Conservation (phyloP, 1,140 invertebrate species). For the Drosophila repletoides region DNA sequence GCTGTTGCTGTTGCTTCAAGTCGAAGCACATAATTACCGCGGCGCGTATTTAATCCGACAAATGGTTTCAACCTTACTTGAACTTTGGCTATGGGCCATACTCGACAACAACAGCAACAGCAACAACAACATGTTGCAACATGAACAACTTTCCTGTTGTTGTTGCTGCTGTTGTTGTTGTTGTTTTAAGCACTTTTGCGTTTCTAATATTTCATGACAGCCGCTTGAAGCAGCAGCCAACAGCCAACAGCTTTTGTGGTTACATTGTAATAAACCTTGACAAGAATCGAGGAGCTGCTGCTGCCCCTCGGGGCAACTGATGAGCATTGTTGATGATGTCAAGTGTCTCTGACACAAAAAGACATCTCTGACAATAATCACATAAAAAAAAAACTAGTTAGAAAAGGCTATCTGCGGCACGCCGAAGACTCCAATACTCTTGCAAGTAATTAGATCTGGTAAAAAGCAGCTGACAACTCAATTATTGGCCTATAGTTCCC, state of each 20-base stretch:
- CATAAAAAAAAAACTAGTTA: not conserved
- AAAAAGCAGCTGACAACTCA: too few species aligned
- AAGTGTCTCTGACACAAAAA: slow-evolving; percentile 50
- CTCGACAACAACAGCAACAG: slow-evolving; percentile 33
- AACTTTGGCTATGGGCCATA: slow-evolving; percentile 73
- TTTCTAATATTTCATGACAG: slow-evolving; percentile 77
- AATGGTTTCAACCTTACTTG: slow-evolving; percentile 80
- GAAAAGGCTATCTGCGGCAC: too few species aligned
- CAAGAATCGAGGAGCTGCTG: slow-evolving; percentile 47
- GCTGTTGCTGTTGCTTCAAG: slow-evolving; percentile 37
- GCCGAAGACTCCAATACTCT: too few species aligned
- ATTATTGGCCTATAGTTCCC: too few species aligned
- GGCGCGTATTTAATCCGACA: slow-evolving; percentile 79
- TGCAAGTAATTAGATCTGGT: too few species aligned
- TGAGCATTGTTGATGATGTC: slow-evolving; percentile 60
- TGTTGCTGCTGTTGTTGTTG: slow-evolving; percentile 41
- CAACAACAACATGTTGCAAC: slow-evolving; percentile 43
- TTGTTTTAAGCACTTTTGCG: slow-evolving; percentile 44
- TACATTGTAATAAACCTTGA: slow-evolving; percentile 80
- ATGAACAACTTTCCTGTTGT: slow-evolving; percentile 43
- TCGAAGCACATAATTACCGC: slow-evolving; percentile 79
- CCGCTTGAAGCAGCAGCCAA: slow-evolving; percentile 67
- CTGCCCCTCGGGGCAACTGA: slow-evolving; percentile 14
- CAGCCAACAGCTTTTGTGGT: slow-evolving; percentile 64
- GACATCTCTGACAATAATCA: slow-evolving; percentile 23